Conservation (phyloP, 1,140 invertebrate species). For the Magallana gigas region DNA sequence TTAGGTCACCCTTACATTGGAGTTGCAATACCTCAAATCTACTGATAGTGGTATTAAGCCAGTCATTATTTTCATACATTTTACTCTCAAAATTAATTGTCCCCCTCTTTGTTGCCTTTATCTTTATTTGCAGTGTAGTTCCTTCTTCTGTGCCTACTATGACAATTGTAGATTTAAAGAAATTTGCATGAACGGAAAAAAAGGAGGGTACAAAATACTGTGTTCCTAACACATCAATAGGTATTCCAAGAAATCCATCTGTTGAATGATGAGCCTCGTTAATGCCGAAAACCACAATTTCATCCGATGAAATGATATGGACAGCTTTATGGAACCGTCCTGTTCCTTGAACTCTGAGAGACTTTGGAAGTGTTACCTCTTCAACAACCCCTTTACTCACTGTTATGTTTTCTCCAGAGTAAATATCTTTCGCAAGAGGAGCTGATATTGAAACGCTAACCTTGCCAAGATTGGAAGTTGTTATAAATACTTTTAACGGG, state of each 20-base stretch:
- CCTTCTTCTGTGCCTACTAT: conserved; percentile 58
- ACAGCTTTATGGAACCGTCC: conserved; percentile 49
- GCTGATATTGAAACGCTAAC: conserved; percentile 58
- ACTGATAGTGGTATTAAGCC: conserved; percentile 52
- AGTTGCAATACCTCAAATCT: conserved; percentile 62
- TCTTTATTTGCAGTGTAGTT: conserved; percentile 48
- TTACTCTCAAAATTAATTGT: conserved; percentile 49
- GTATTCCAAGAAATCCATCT: conserved; percentile 70
- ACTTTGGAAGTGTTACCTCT: conserved; percentile 47
- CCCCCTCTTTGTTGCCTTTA: neutral
- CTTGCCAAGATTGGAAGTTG: conserved; percentile 52
- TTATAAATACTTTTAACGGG: conserved; percentile 59
- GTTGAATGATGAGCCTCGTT: conserved; percentile 63
- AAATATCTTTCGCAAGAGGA: conserved; percentile 37
- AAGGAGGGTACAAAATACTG: conserved; percentile 69
- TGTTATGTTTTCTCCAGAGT: conserved; percentile 22
- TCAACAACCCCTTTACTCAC: conserved; percentile 46
- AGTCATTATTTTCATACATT: conserved; percentile 56
- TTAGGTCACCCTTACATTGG: conserved; percentile 60
- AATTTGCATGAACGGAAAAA: conserved; percentile 9
- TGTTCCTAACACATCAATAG: conserved; percentile 65
- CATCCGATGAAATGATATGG: conserved; percentile 53
- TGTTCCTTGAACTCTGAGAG: conserved; percentile 30
- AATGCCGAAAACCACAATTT: conserved; percentile 62
- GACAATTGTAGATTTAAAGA: conserved; percentile 47